Conservation (phyloP, 2,797 vertebrate genomes). For the Bradypodion ventrale region DNA sequence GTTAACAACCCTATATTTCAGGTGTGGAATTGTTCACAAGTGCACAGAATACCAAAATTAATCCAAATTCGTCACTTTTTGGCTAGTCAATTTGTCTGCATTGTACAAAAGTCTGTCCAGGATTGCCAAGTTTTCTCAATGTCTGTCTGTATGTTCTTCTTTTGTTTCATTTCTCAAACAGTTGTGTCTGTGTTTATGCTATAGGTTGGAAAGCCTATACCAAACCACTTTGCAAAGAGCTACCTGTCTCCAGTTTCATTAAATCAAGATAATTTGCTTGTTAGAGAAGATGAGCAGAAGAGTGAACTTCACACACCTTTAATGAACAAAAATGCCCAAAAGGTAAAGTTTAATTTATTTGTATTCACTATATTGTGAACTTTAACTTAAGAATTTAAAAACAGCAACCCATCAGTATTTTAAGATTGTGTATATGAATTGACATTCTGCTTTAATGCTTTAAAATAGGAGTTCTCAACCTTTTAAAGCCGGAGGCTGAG, state of each 20-base stretch:
- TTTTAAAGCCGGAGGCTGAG: too few species aligned
- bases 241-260: conserved; percentile 28
- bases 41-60: not conserved
- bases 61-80: not conserved
- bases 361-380: not conserved
- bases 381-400: not conserved
- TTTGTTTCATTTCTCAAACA: conserved; percentile 22
- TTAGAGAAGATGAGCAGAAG: conserved; percentile 35
- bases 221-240: conserved; percentile 25
- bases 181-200: conserved; percentile 39
- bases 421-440: not conserved
- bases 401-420: not conserved
- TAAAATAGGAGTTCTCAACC: too few species aligned
- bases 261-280: conserved; percentile 35
- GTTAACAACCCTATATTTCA: not conserved
- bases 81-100: not conserved
- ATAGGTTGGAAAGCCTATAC: conserved; percentile 43
- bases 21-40: not conserved
- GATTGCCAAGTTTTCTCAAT: conserved; percentile 20
- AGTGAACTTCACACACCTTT: conserved; percentile 33
- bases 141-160: not conserved
- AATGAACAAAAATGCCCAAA: conserved; percentile 45
- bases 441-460: not conserved
- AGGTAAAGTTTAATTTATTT: not conserved
- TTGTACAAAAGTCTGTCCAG: not conserved